Evolutionary conservation across 2,888 invertebrate genomes (phyloP).

Genomic region (Nemurella pictetii): DNA sequence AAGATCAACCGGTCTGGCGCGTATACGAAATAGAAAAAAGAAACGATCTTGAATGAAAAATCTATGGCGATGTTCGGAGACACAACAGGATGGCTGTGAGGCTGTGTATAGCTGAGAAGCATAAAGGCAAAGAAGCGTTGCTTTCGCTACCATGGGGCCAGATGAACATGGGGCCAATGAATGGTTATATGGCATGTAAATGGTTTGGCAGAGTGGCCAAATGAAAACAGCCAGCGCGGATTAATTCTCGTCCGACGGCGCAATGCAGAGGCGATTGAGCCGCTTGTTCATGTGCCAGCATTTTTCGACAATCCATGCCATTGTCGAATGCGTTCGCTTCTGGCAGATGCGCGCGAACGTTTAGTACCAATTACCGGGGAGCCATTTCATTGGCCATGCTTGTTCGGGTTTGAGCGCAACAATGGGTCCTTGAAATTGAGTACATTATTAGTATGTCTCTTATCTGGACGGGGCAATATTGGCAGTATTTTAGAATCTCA

Average conservation of each 20-base stretch:
- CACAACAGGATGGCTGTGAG: background rate
- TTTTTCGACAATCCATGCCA: background rate
- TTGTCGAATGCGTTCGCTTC: background rate
- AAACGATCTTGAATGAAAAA: background rate
- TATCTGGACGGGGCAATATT: no score
- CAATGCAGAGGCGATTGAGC: background rate
- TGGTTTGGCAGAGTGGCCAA: background rate
- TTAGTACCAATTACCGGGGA: no score
- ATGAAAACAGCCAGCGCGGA: background rate
- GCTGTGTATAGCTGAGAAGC: background rate
- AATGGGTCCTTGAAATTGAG: no score
- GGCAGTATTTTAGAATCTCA: no score
- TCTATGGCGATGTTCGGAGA: no score
- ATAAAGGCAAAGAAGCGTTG: background rate
- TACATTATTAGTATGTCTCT: no score
- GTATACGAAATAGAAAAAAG: background rate
- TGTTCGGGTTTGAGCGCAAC: background rate
- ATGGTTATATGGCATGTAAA: background rate
- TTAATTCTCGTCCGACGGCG: background rate
- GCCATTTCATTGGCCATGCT: no score
- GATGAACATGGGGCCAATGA: background rate
- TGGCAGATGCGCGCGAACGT: background rate
- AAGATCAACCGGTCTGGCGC: background rate
- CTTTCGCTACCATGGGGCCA: background rate
- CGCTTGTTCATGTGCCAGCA: background rate